Evolutionary conservation across 2,888 invertebrate species (phyloP).

Genomic region (Merodon equestris): DNA sequence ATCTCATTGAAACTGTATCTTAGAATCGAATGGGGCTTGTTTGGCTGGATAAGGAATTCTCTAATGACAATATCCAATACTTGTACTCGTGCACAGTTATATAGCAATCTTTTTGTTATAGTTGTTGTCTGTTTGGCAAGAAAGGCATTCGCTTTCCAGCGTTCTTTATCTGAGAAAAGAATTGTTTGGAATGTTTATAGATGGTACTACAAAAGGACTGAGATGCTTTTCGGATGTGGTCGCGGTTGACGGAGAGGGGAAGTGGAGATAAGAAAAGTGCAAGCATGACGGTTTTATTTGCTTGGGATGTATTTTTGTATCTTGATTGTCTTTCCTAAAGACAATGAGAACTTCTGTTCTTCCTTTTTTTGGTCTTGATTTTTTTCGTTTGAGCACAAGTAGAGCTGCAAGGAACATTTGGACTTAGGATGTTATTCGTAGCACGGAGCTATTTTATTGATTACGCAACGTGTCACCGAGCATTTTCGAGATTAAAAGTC

Average conservation of each 20-base stretch:
- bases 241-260: background rate
- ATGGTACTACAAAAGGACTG: background rate
- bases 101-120: background rate
- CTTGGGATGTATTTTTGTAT: conserved; percentile 13
- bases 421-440: too few relatives aligned
- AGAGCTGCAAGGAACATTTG: too few relatives aligned
- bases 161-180: background rate
- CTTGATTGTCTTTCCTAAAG: conserved; percentile 9
- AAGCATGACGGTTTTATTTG: conserved; percentile 20
- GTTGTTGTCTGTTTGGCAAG: background rate
- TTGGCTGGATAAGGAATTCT: background rate
- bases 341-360: background rate
- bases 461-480: too few relatives aligned
- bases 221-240: background rate
- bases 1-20: background rate
- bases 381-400: too few relatives aligned
- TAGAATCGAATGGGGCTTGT: background rate
- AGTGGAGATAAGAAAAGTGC: conserved; percentile 14
- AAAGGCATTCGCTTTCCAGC: background rate
- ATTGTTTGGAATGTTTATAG: conserved; percentile 3
- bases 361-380: too few relatives aligned
- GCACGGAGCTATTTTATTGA: too few relatives aligned
- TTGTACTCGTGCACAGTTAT: background rate
- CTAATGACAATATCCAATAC: conserved; percentile 34
- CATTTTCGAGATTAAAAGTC: too few relatives aligned